A percentile compares a stretch with the other conserved stretches of the same genome.
Conservation (phyloP, 1,140 invertebrate species). For the Drosophila tani region DNA sequence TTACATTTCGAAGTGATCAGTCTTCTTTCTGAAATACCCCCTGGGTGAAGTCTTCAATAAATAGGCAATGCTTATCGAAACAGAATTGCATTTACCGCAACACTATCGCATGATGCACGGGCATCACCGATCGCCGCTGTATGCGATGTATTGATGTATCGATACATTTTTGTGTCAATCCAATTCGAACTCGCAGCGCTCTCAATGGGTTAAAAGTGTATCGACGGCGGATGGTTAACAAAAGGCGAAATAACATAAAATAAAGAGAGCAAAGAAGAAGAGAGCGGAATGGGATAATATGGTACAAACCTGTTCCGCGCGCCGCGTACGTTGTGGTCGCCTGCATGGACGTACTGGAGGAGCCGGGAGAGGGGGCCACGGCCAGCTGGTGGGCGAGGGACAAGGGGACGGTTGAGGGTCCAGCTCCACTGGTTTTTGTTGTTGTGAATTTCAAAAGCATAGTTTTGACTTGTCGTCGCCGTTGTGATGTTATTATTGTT, state of each 20-base stretch:
- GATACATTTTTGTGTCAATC: background rate
- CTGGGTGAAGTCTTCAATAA: background rate
- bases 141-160: background rate
- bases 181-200: background rate
- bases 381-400: conserved; percentile 18
- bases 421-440: conserved; percentile 62
- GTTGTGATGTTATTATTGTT: conserved; percentile 17
- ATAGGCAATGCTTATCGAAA: background rate
- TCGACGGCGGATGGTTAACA: background rate
- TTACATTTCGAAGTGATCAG: background rate
- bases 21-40: background rate
- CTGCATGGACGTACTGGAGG: conserved; percentile 68
- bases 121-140: background rate
- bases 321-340: conserved; percentile 68
- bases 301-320: conserved; percentile 76
- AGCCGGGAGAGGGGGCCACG: conserved; percentile 35
- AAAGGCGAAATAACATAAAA: conserved; percentile 8
- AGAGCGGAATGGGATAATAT: conserved; percentile 20
- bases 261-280: conserved; percentile 19
- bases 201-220: conserved; percentile 10
- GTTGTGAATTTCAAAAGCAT: conserved; percentile 53
- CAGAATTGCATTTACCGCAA: too few species aligned
- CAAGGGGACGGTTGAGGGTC: conserved; percentile 40
- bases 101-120: background rate
- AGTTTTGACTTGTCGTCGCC: conserved; percentile 26